Evolutionary conservation across 2,113 vertebrate species (phyloP), one percentile per base, ranked within the genome.

Genomic region (Serinus canaria): DNA sequence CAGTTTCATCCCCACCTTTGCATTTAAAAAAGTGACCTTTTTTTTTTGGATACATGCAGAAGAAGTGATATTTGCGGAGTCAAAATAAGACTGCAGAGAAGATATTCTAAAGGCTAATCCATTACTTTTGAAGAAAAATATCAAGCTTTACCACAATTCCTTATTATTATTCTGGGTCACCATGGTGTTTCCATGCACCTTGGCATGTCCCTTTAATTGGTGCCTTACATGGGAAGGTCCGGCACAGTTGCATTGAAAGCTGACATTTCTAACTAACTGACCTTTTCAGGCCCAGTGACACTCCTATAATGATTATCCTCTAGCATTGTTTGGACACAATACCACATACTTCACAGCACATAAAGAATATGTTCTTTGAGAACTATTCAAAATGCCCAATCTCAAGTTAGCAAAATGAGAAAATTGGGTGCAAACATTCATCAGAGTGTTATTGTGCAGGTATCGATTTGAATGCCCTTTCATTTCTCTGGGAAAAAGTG

Each of bases 231-330:
- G 96, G 97, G 97, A 98, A 98, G 98, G 98, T 98, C 98, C 98
- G 90, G 98, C 24, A 97, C 76, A 95, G 98, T 97, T 99, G 97
- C 98, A 99, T 98, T 99, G 99, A 99, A 99, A 97, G 97, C 98
- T 99, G 99, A 99, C 99, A 99, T 99, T 99, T 99, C 98, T 99
- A 99, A 99, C 98, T 98, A 98, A 98, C 98, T 99, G 99, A 99
- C 99, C 99, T 99, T 99, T 99, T 98, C 98, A 98, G 98, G 98
- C 98, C 98, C 97, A 88, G 97, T 98, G 98, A 98, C 98, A 98
- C 99, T 99, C 98, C 95, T 98, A 98, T 99, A 99, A 99, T 99
- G 99, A 99, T 99, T 98, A 99, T 98, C 98, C 97, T 97, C 98
- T 98, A 97, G 98, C 98, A 99, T 99, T 99, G 98, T 99, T 98